Base-by-base conservation (phyloP, 2,888 invertebrate species). In the Laothoe populi region DNA sequence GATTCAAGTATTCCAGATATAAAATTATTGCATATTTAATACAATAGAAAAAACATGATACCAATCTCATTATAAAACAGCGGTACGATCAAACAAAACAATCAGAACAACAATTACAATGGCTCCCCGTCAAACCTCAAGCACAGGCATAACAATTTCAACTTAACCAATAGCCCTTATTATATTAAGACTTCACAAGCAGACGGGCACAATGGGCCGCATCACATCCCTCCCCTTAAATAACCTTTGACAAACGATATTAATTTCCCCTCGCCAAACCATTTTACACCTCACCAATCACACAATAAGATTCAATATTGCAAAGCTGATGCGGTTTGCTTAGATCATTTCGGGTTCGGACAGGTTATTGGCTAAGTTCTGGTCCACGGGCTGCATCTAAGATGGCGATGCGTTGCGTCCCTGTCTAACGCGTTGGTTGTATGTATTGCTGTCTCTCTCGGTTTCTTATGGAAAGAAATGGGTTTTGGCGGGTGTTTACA, bases 381-480 rank as follows among this genome's bases (percentile, higher is more conserved):
- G 91, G 91, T 91, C 90, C 90, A 85, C 79, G n/a, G n/a, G 84
- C 82, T 90, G 90, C 91, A 91, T 90, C 90, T 90, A 91, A 90
- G 91, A 90, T 91, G 91, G 90, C 90, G 90, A 82, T 80, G 81
- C 72, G 65, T 75, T 69, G 78, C 72, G 63, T 88, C 88, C 78
- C 82, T 74, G 72, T 84, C 80, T 64, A 7, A 13, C 45, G 24
- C 44, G 45, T 24, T 8, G 10, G 26, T 1, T 8, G 7, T 2
- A 35, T 2, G 40, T 58, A n/a, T 48, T 11, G 53, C 35, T 70
- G 69, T 88, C 88, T 77, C 79, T 74, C 71, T 84, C 83, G 74
- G 81, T 84, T 86, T 87, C 88, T 90, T 89, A 82, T 71, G 73
- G 84, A 90, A 90, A 90, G 89, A 90, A 88, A 79, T 83, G 75